Percentiles rank a stretch among this genome's conserved stretches.
Conservation (phyloP, 2,888 invertebrate species). For the Eucriotettix oculatus region DNA sequence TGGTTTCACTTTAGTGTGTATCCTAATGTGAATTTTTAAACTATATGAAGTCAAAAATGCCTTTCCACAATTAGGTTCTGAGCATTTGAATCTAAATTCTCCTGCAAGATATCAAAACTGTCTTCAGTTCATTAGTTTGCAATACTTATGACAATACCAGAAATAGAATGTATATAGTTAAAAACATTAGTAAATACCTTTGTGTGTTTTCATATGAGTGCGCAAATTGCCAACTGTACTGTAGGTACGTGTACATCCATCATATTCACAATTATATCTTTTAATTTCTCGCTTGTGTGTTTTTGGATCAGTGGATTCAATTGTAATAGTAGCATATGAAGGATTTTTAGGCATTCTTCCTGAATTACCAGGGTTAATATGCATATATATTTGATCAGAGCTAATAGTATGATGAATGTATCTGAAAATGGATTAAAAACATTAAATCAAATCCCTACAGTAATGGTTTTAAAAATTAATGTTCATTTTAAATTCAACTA, state of each 20-base stretch:
- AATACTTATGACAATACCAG: neutral
- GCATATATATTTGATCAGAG: slow-evolving; percentile 51
- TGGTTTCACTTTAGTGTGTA: slow-evolving; percentile 85
- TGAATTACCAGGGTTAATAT: slow-evolving; percentile 47
- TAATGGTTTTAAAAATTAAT: too few species aligned
- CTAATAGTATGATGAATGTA: slow-evolving; percentile 52
- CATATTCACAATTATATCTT: slow-evolving; percentile 74
- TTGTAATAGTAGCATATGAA: slow-evolving; percentile 48
- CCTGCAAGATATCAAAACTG: slow-evolving; percentile 40
- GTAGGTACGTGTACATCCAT: slow-evolving; percentile 74
- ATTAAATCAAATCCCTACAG: too few species aligned
- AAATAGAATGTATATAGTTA: neutral
- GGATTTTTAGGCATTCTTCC: slow-evolving; percentile 46
- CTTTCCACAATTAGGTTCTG: slow-evolving; percentile 74
- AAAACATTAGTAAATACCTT: slow-evolving; percentile 41
- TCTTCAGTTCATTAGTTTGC: neutral
- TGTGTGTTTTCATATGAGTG: slow-evolving; percentile 91
- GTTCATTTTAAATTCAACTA: too few species aligned
- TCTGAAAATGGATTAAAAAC: slow-evolving; percentile 23
- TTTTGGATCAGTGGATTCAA: slow-evolving; percentile 42
- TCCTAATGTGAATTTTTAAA: slow-evolving; percentile 82
- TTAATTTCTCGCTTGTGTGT: slow-evolving; percentile 41
- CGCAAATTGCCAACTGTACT: slow-evolving; percentile 87
- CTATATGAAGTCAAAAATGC: slow-evolving; percentile 90
- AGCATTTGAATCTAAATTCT: slow-evolving; percentile 85